These are phyloP conservation scores for Cathartes aura DNA, from an alignment of 2,113 vertebrate genomes.

Conservation along the genomic window DNA sequence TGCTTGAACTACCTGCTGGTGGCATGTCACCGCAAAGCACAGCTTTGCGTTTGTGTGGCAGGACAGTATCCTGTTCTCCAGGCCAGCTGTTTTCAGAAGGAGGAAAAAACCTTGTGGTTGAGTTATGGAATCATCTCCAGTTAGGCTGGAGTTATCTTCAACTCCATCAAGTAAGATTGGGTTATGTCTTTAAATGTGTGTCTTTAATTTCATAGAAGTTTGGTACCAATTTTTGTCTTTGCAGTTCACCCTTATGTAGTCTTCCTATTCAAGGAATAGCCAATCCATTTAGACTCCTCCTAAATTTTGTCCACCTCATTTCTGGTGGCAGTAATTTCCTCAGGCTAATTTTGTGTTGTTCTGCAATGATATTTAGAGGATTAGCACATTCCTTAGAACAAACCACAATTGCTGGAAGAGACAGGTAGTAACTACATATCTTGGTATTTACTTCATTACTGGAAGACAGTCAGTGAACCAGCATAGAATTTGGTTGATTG, in stretches of 20 bases:
- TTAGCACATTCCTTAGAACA: neutral
- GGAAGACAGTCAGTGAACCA: neutral
- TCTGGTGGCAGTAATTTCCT: neutral
- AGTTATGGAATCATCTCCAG: neutral
- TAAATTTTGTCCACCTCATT: neutral
- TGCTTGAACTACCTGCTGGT: neutral
- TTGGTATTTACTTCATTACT: neutral
- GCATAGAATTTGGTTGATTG: neutral
- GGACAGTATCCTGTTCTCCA: neutral
- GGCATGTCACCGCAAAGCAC: neutral
- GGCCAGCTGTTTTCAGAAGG: neutral
- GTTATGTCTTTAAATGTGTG: neutral
- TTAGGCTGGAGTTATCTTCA: neutral
- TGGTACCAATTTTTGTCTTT: neutral
- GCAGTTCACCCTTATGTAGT: neutral
- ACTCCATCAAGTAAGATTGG: neutral
- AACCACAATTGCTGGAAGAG: neutral
- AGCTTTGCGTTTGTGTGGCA: neutral
- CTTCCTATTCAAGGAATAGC: neutral
- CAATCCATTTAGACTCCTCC: neutral
- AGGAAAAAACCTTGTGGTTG: neutral
- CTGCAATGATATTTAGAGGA: neutral
- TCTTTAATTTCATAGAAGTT: neutral
- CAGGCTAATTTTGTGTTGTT: neutral
- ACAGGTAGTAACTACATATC: neutral